These are phyloP conservation scores for Argya squamiceps DNA, from an alignment of 2,797 vertebrate genomes.

Conservation along the genomic window DNA sequence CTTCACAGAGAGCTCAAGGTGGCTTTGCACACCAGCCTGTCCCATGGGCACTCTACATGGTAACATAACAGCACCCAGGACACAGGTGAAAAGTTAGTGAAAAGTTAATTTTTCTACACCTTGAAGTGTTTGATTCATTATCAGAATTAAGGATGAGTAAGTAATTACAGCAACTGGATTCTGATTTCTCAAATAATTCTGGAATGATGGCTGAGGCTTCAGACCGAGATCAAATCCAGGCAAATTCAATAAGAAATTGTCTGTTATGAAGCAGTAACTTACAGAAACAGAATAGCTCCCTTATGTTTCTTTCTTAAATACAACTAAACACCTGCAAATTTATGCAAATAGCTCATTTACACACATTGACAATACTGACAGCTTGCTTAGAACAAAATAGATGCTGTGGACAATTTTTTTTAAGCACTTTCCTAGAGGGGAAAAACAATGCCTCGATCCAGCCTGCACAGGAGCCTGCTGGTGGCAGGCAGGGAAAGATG, in stretches of 20 bases:
- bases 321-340: not conserved
- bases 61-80: not conserved
- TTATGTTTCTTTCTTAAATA: not conserved
- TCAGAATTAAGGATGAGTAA: not conserved
- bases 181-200: not conserved
- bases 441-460: not conserved
- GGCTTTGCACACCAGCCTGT: not conserved
- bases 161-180: not conserved
- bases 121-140: not conserved
- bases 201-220: not conserved
- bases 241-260: not conserved
- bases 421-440: not conserved
- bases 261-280: not conserved
- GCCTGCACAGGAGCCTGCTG: fast-evolving
- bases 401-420: not conserved
- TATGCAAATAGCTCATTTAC: conserved; percentile 2
- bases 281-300: not conserved
- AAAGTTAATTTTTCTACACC: not conserved
- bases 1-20: not conserved
- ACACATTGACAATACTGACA: not conserved
- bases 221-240: not conserved
- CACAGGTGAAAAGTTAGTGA: fast-evolving
- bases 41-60: not conserved
- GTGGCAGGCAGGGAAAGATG: not conserved
- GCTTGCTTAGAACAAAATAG: not conserved